Percentiles rank a stretch among this genome's conserved stretches.
These are phyloP conservation scores for Sceliomorpha sp. DNA, from an alignment of 2,888 invertebrate genomes.

Conservation along the genomic window DNA sequence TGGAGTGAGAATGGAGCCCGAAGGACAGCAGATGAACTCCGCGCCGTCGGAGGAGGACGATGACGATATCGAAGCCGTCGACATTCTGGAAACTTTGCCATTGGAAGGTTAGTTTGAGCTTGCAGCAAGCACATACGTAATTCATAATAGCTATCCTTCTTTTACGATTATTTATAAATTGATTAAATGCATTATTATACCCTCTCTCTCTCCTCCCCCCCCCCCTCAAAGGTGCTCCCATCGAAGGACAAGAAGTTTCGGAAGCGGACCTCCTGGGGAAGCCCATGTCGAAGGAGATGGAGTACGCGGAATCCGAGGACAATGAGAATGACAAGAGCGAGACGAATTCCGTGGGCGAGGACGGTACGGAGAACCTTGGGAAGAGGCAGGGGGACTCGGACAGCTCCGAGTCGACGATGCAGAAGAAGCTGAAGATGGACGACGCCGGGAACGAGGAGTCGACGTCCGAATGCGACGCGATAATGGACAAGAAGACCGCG, in stretches of 20 bases:
- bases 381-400: constrained; percentile 76
- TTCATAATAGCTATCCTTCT: no score
- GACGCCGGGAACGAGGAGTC: constrained; percentile 75
- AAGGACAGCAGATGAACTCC: constrained; percentile 63
- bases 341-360: constrained; percentile 69
- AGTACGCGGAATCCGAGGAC: constrained; percentile 73
- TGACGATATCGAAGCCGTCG: constrained; percentile 71
- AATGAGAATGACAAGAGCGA: constrained; percentile 68
- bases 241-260: constrained; percentile 77
- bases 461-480: constrained; percentile 72
- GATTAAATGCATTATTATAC: no score
- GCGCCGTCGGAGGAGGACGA: constrained; percentile 65
- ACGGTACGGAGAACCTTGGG: constrained; percentile 73
- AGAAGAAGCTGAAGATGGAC: constrained; percentile 76
- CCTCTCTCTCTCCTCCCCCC: no score
- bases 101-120: constrained; percentile 72
- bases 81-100: constrained; percentile 77
- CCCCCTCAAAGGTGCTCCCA: constrained; percentile 76
- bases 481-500: constrained; percentile 75
- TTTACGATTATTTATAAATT: no score
- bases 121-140: no score
- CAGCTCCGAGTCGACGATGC: constrained; percentile 68
- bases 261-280: constrained; percentile 76
- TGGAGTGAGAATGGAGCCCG: constrained; percentile 73
- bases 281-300: constrained; percentile 68